Evolutionary conservation across 2,113 vertebrate genomes (phyloP).

Genomic region (Lamprologus sp.): DNA sequence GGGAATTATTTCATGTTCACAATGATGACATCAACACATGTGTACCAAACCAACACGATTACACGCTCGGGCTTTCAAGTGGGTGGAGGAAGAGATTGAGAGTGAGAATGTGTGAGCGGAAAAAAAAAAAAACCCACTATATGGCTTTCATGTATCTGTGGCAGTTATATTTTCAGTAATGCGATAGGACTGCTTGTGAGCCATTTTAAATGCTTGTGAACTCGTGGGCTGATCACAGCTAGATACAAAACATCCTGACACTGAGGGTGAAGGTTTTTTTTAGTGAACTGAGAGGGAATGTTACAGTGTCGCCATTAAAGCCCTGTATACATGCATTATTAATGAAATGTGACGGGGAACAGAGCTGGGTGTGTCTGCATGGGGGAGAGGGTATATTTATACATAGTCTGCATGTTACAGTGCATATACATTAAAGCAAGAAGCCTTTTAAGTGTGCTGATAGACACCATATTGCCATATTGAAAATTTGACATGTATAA

Average conservation of each 20-base stretch:
- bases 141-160: slow-evolving; percentile 45
- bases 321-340: slow-evolving; percentile 61
- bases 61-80: slow-evolving; percentile 61
- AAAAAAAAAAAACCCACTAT: background rate
- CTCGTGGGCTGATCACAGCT: slow-evolving; percentile 20
- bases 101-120: slow-evolving; percentile 25
- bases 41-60: slow-evolving; percentile 65
- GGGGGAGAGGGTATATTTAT: slow-evolving; percentile 24
- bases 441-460: background rate
- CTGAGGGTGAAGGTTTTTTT: background rate
- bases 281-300: slow-evolving; percentile 2
- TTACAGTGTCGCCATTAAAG: slow-evolving; percentile 53
- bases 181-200: slow-evolving; percentile 15
- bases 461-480: background rate
- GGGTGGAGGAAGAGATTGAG: slow-evolving; percentile 58
- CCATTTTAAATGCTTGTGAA: slow-evolving; percentile 16
- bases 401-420: slow-evolving; percentile 4
- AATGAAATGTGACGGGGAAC: slow-evolving; percentile 55
- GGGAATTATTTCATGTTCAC: slow-evolving; percentile 45
- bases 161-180: slow-evolving; percentile 38
- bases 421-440: background rate
- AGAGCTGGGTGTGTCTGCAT: slow-evolving; percentile 47
- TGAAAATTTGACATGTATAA: background rate
- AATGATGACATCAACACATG: slow-evolving; percentile 67
- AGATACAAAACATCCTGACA: slow-evolving; percentile 23